Percentiles rank a stretch among this genome's conserved stretches.
These are phyloP conservation scores for Aradus depressus DNA, from an alignment of 2,888 invertebrate genomes.

Conservation along the genomic window DNA sequence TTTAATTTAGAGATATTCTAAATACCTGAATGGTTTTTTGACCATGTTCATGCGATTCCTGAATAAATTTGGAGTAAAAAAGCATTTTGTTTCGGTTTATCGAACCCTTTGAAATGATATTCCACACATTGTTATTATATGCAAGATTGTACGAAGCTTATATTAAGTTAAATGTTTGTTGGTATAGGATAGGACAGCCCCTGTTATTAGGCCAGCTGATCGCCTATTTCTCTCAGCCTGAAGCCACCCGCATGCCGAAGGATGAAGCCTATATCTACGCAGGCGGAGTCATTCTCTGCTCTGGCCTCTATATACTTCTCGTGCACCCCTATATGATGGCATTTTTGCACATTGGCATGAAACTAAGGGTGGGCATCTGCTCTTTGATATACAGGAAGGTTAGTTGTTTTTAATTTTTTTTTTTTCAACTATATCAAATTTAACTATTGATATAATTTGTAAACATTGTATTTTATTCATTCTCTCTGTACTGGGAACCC, in stretches of 20 bases:
- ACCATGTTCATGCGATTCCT: too few relatives aligned
- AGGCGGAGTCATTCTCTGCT: conserved; percentile 57
- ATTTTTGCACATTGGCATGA: conserved; percentile 70
- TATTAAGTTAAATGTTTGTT: too few relatives aligned
- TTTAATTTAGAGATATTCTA: too few relatives aligned
- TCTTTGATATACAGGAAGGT: conserved; percentile 76
- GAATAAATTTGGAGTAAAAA: too few relatives aligned
- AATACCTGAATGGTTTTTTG: too few relatives aligned
- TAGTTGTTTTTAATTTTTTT: conserved; percentile 26
- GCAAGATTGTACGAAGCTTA: too few relatives aligned
- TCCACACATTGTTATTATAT: too few relatives aligned
- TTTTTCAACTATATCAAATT: too few relatives aligned
- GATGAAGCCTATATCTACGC: conserved; percentile 65
- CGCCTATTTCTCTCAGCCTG: conserved; percentile 38
- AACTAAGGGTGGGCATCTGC: conserved; percentile 68
- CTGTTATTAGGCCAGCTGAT: conserved; percentile 38
- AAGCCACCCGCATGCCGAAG: conserved; percentile 32
- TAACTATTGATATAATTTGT: neutral
- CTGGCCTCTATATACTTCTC: conserved; percentile 61
- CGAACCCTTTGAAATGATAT: too few relatives aligned
- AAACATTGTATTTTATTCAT: neutral
- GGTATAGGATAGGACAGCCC: conserved; percentile 35
- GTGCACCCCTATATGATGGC: conserved; percentile 84
- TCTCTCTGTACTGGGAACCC: neutral
- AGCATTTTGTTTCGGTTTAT: too few relatives aligned